Base-by-base conservation (phyloP, 2,888 invertebrate species). In the Melikaiella ostensackeni region DNA sequence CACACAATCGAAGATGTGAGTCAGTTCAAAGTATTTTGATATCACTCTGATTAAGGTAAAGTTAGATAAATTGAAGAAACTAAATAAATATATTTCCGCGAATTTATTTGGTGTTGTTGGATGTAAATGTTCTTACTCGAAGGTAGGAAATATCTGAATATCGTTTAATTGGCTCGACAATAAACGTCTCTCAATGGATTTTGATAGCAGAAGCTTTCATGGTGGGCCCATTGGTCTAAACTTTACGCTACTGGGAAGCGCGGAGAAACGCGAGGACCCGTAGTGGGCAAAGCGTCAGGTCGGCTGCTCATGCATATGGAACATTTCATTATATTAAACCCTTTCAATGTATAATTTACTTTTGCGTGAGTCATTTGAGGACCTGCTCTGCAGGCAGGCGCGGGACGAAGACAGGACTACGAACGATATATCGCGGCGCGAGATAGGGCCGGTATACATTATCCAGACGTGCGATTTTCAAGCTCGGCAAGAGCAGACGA, bases 321-420 rank as follows among this genome's bases (percentile, higher is more conserved):
- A 93, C 93, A 93, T 93, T 93, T 93, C 93, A 93, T 93, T 93
- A 93, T 93, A 93, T 93, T 93, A 93, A 93, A 93, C 93, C 93
- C 93, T 93, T 93, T 93, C 93, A 93, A 93, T 93, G 93, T 93
- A 93, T 93, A 93, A 93, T 93, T 93, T 93, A 93, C 93, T 93
- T 93, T 93, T 93, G 93, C 93, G 93, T 93, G 93, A 93, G 93
- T 93, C 93, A 93, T 93, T 93, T 93, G 92, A 92, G 89, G 87
- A 89, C 86, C 86, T 84, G 87, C 83, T 80, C 79, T 81, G 82
- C 82, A 73, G 70, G 59, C 79, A 81, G 77, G 79, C 82, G 78
- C 77, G 78, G 78, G 77, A 79, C 79, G 79, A 79, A 80, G 82
- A 81, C 81, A 80, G 80, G 75, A 46, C 81, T 77, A 78, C 78